Evolutionary conservation across 2,797 vertebrate genomes (phyloP).

Genomic region (Syndactyla subalaris): DNA sequence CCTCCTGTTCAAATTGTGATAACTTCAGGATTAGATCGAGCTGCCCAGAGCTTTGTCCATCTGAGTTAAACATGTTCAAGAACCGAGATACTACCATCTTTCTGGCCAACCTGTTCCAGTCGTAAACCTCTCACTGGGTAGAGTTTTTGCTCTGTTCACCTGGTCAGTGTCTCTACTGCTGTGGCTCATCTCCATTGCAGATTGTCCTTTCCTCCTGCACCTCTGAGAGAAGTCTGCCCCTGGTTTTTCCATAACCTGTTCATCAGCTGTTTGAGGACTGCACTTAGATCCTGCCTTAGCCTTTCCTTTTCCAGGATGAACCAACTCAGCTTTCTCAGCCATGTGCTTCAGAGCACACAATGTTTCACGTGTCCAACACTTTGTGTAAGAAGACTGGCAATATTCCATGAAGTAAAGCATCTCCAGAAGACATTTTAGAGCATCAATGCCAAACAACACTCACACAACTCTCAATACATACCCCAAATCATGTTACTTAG

Average conservation of each 20-base stretch:
- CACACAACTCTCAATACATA: background rate
- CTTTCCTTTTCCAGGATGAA: background rate
- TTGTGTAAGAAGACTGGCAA: background rate
- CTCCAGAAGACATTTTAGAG: background rate
- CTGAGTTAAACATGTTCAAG: background rate
- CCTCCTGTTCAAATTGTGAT: background rate
- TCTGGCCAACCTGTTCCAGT: background rate
- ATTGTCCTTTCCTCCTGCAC: background rate
- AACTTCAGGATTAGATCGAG: background rate
- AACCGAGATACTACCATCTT: background rate
- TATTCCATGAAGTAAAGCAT: background rate
- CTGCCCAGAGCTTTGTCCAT: background rate
- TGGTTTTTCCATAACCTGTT: background rate
- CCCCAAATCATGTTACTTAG: background rate
- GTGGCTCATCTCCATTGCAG: background rate
- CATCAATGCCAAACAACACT: background rate
- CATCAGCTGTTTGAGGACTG: background rate
- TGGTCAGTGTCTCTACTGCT: background rate
- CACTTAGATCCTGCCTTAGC: background rate
- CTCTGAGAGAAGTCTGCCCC: background rate
- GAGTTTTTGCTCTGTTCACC: background rate
- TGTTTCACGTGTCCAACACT: background rate
- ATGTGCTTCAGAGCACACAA: background rate
- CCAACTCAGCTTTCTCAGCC: background rate
- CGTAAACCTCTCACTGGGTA: background rate